Conservation (phyloP, 2,888 invertebrate genomes). For the Allophyes oxyacanthae region DNA sequence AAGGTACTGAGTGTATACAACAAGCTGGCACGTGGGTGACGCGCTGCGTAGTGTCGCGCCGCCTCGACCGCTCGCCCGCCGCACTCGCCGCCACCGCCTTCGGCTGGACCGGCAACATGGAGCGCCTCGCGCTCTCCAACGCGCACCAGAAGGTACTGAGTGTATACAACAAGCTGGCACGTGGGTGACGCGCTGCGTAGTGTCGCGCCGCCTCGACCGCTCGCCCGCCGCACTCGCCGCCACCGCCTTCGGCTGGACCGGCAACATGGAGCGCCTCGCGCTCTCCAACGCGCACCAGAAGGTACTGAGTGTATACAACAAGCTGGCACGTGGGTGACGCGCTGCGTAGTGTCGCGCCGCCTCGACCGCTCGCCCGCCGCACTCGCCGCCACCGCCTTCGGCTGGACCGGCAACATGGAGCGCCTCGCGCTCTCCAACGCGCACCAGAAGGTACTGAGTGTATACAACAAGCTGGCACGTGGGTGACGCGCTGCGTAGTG, state of each 20-base stretch:
- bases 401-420: constrained; percentile 99
- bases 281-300: constrained; percentile 94
- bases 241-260: constrained; percentile 98
- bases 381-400: constrained; percentile 96
- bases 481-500: no score
- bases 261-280: constrained; percentile 99
- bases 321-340: no score
- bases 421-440: constrained; percentile 97
- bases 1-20: no score
- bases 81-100: constrained; percentile 96
- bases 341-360: no score
- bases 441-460: constrained; percentile 74
- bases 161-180: no score
- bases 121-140: constrained; percentile 97
- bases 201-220: no score
- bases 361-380: constrained; percentile 97
- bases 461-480: no score
- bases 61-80: constrained; percentile 98
- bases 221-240: constrained; percentile 97
- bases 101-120: constrained; percentile 99
- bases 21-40: no score
- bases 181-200: no score
- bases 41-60: no score
- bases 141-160: constrained; percentile 89
- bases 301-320: no score